phyloP scores from a whole-genome alignment of 2,888 invertebrate species.

The Caenorhabditis panamensis region DNA sequence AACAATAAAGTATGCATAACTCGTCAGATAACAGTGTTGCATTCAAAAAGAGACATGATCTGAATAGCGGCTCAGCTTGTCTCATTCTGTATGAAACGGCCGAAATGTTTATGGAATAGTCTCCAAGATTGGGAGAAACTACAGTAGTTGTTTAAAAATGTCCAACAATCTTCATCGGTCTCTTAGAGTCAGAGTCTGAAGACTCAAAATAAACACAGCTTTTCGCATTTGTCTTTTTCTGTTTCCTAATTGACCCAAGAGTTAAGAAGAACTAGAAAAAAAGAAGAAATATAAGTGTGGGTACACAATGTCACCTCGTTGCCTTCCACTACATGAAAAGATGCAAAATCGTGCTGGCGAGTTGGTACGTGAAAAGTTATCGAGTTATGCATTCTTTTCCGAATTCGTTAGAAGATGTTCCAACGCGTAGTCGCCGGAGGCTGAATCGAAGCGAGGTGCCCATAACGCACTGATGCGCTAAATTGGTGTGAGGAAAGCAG shows the following conservation, averaged over 20 bases:
- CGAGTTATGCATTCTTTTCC: constrained; percentile 45
- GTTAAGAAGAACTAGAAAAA: neutral
- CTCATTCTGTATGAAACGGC: neutral
- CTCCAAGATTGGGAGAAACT: neutral
- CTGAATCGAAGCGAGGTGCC: constrained; percentile 14
- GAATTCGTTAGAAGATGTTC: constrained; percentile 28
- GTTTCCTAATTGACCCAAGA: neutral
- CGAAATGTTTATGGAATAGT: constrained; percentile 27
- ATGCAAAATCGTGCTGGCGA: constrained; percentile 17
- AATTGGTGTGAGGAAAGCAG: constrained; percentile 22
- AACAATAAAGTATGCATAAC: constrained; percentile 3
- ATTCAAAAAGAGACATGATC: neutral
- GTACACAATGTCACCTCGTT: neutral
- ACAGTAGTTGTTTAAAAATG: constrained; percentile 1
- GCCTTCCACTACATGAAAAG: constrained; percentile 11
- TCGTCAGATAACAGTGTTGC: constrained; percentile 20
- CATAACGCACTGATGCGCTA: constrained; percentile 57
- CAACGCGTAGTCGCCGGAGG: neutral
- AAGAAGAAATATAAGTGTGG: neutral
- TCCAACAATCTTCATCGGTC: neutral
- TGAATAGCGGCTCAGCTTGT: neutral
- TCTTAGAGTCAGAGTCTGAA: neutral
- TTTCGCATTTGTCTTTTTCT: neutral
- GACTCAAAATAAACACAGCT: neutral
- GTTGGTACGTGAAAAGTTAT: constrained; percentile 33